Base-by-base conservation (phyloP, 2,888 invertebrate genomes). In the Drosophila borealis region DNA sequence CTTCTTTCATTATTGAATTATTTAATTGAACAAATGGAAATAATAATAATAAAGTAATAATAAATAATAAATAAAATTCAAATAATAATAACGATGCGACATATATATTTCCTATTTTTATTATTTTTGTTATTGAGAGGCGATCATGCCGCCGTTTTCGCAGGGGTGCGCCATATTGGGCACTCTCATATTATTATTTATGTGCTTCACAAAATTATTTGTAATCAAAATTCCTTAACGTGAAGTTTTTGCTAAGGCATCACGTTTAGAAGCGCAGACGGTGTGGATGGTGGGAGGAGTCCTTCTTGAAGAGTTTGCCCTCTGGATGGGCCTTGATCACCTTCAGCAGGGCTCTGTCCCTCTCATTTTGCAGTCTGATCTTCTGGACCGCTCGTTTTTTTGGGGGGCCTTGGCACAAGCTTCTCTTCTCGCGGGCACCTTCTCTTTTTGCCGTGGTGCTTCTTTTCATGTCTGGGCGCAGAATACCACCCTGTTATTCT, bases 211-310 rank as follows among this genome's bases (percentile, higher is more conserved):
- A 83, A 88, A 75, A 80, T 71, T 78, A 50, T 70, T 70, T 69
- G 80, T 81, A 85, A 72, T 79, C 84, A 81, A 82, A n/a, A 70
- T 74, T 74, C 78, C 88, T 89, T 87, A 89, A 89, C 78, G 46
- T 72, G 82, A 85, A 75, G 73, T 70, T 55, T n/a, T n/a, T 56
- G 36, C 53, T 25, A 50, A 45, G 44, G 29, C 45, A 25, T 21
- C 6, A 14, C 29, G 59, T 69, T 91, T 97, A 99, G 94, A 99
- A 99, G 92, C 95, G 95, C 96, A 99, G 95, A 93, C 97, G 95
- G 94, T 99, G 99, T 77, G 99, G 98, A 93, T 95, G 98, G 93
- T 99, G 98, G 93, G 97, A 98, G 91, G 96, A 94, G 94, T 99
- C 99, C 59, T 96, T 96, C 91, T 96, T 95, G 82, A 99, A 93